phyloP scores from a whole-genome alignment of 2,888 invertebrate species.

The Chorisops tibialis region DNA sequence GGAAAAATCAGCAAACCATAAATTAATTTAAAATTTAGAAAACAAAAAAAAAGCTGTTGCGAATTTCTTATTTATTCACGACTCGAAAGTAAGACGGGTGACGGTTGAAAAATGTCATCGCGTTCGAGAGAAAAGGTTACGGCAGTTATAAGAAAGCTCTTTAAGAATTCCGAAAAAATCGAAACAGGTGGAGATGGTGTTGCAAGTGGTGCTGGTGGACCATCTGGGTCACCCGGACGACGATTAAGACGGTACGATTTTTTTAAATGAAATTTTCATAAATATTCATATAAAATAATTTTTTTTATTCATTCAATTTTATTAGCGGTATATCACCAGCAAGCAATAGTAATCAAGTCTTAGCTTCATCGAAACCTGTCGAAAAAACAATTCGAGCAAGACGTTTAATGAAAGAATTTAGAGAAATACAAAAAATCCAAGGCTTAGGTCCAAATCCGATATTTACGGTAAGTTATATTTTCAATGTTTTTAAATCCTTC shows the following conservation, averaged over 20 bases:
- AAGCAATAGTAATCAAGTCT: constrained; percentile 53
- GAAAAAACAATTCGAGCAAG: constrained; percentile 68
- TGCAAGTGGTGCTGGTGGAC: constrained; percentile 40
- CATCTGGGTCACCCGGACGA: constrained; percentile 61
- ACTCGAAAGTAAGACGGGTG: not conserved
- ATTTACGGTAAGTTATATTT: constrained; percentile 60
- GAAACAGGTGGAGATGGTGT: constrained; percentile 58
- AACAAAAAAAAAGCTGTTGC: not conserved
- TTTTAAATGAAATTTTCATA: not conserved
- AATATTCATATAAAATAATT: not conserved
- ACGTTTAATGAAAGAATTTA: constrained; percentile 81
- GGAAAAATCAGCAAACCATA: no score
- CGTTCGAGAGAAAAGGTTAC: constrained; percentile 79
- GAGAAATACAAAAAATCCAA: constrained; percentile 73
- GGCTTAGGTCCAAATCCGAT: constrained; percentile 66
- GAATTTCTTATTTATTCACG: not conserved
- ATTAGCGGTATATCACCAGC: constrained; percentile 48
- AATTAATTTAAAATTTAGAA: no score
- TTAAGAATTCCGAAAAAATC: constrained; percentile 69
- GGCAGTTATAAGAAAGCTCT: constrained; percentile 74
- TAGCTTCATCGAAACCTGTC: constrained; percentile 56
- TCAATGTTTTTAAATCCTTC: no score
- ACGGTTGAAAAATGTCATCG: constrained; percentile 62
- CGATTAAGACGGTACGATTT: constrained; percentile 44
- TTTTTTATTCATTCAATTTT: not conserved